Conservation (phyloP, 1,140 invertebrate genomes). For the Drosophila pachea region DNA sequence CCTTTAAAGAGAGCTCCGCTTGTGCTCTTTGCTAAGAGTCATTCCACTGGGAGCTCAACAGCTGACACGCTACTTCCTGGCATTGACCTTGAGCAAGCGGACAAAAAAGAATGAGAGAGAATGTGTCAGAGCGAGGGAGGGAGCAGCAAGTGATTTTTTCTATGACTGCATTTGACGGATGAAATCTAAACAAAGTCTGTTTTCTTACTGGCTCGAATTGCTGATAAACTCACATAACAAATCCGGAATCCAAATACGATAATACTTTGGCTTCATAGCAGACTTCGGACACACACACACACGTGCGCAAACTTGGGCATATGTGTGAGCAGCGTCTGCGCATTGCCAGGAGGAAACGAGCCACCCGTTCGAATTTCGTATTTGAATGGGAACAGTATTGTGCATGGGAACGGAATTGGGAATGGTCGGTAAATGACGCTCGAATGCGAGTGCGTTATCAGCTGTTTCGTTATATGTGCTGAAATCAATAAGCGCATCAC, state of each 20-base stretch:
- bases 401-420: slow-evolving; percentile 4
- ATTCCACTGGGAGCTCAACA: background rate
- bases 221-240: slow-evolving; percentile 15
- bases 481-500: slow-evolving; percentile 29
- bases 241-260: slow-evolving; percentile 9
- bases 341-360: slow-evolving; percentile 16
- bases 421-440: slow-evolving; percentile 5
- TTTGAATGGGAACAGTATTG: background rate
- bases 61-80: background rate
- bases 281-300: background rate
- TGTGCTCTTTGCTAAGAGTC: background rate
- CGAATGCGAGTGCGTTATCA: slow-evolving; percentile 23
- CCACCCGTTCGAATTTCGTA: slow-evolving; percentile 1
- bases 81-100: background rate
- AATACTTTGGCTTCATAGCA: background rate
- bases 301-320: too few species aligned
- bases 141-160: slow-evolving; percentile 8
- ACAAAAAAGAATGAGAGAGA: too few species aligned
- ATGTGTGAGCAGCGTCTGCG: slow-evolving; percentile 20
- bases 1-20: background rate
- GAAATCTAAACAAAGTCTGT: slow-evolving; percentile 9
- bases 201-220: background rate
- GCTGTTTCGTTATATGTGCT: slow-evolving; percentile 31
- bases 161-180: slow-evolving; percentile 10
- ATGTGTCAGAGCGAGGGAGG: background rate